phyloP scores from a whole-genome alignment of 2,888 invertebrate genomes.

The Drosophila birchii region DNA sequence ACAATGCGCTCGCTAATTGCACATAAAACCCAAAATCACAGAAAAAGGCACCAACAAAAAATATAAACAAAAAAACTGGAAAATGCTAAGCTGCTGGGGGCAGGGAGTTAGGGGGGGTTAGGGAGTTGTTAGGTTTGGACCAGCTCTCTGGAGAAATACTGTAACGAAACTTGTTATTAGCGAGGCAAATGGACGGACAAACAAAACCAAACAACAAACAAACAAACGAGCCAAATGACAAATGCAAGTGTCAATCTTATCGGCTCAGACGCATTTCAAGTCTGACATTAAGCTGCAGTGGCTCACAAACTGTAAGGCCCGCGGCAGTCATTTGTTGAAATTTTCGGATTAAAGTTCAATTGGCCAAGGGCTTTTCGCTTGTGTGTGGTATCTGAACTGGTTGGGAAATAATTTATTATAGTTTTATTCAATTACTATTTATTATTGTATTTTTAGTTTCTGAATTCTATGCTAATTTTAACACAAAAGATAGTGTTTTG shows the following conservation, averaged over 20 bases:
- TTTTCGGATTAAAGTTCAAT: constrained; percentile 42
- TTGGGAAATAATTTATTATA: constrained; percentile 9
- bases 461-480: not conserved
- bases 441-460: not conserved
- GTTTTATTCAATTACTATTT: not conserved
- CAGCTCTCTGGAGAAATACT: constrained; percentile 42
- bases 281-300: constrained; percentile 63
- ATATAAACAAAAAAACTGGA: constrained; percentile 43
- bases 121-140: not conserved
- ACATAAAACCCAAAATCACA: constrained; percentile 59
- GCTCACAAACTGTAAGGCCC: constrained; percentile 46
- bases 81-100: constrained; percentile 35
- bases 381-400: constrained; percentile 20
- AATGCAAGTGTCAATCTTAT: constrained; percentile 73
- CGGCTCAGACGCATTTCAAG: constrained; percentile 43
- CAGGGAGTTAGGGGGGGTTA: constrained; percentile 2
- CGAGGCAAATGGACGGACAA: constrained; percentile 68
- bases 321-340: constrained; percentile 42
- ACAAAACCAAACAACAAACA: constrained; percentile 53
- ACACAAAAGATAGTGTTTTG: not conserved
- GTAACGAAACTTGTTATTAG: constrained; percentile 64
- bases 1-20: constrained; percentile 76
- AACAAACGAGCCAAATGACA: constrained; percentile 68
- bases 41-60: constrained; percentile 33
- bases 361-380: constrained; percentile 25